Conservation (phyloP, 2,797 vertebrate species). For the Tenualosa ilisha region DNA sequence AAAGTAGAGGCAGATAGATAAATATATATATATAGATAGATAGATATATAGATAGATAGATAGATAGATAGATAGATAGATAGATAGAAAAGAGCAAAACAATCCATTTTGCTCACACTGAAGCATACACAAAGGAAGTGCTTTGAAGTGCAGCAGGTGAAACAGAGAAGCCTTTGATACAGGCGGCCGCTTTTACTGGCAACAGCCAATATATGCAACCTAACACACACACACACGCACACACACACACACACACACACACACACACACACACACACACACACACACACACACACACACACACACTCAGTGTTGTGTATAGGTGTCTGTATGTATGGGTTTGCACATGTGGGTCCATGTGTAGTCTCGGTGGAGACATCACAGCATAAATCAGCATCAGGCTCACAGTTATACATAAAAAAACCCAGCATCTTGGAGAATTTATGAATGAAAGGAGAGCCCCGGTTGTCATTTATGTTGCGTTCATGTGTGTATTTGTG, state of each 20-base stretch:
- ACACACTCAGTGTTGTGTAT: slow-evolving; percentile 12
- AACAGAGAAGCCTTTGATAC: slow-evolving; percentile 64
- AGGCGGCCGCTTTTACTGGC: slow-evolving; percentile 49
- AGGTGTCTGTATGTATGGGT: slow-evolving; percentile 34
- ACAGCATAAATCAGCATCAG: background rate
- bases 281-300: slow-evolving; percentile 12
- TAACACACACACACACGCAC: slow-evolving; percentile 29
- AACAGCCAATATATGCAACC: slow-evolving; percentile 6
- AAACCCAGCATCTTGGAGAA: background rate
- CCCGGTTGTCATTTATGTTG: background rate
- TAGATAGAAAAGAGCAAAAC: slow-evolving; percentile 20
- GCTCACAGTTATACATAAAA: slow-evolving; percentile 22
- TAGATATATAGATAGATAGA: slow-evolving; percentile 38
- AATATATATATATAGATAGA: slow-evolving; percentile 2
- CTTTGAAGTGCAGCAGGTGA: slow-evolving; percentile 71
- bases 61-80: slow-evolving; percentile 30
- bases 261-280: slow-evolving; percentile 11
- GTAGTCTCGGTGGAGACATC: background rate
- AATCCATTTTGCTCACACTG: background rate
- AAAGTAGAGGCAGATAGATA: slow-evolving; percentile 35
- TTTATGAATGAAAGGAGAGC: background rate
- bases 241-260: slow-evolving; percentile 8
- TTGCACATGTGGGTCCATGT: background rate
- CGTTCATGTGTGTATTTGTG: background rate
- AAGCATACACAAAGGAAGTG: slow-evolving; percentile 39